These are phyloP conservation scores for Microchirus variegatus DNA, from an alignment of 2,797 vertebrate species.

Conservation along the genomic window DNA sequence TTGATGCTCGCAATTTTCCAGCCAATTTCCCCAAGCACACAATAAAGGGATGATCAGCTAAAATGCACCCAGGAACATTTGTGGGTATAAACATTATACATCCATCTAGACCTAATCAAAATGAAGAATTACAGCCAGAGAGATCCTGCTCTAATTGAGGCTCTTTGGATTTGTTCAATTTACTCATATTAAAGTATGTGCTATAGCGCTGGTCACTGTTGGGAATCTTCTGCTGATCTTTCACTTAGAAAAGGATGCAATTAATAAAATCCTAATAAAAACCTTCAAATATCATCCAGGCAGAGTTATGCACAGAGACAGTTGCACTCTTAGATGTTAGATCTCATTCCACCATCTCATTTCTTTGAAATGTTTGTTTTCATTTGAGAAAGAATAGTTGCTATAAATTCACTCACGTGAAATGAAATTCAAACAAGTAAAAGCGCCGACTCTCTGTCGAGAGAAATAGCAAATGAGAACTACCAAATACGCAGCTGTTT, in stretches of 20 bases:
- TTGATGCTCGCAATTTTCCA: conserved; percentile 15
- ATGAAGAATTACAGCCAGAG: not conserved
- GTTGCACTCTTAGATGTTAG: not conserved
- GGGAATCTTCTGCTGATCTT: not conserved
- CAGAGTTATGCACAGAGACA: not conserved
- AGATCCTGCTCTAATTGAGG: conserved; percentile 22
- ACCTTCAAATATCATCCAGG: not conserved
- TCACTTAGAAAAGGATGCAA: not conserved
- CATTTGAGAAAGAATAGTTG: not conserved
- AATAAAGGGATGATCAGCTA: conserved; percentile 15
- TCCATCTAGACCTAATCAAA: conserved; percentile 15
- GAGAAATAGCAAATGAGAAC: conserved; percentile 7
- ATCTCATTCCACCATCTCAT: not conserved
- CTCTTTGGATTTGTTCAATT: conserved; percentile 12
- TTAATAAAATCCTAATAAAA: conserved; percentile 13
- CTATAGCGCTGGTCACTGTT: not conserved
- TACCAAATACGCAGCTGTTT: conserved; percentile 42
- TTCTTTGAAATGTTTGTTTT: conserved; percentile 2
- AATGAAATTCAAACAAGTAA: conserved; percentile 9
- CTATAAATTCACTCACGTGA: conserved; percentile 2
- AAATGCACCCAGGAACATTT: conserved; percentile 9
- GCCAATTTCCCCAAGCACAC: not conserved
- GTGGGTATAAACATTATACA: not conserved
- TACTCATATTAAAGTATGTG: conserved; percentile 1
- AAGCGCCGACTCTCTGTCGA: conserved; percentile 5